Base-by-base conservation (phyloP, 2,888 invertebrate species). In the Atrina japonica region DNA sequence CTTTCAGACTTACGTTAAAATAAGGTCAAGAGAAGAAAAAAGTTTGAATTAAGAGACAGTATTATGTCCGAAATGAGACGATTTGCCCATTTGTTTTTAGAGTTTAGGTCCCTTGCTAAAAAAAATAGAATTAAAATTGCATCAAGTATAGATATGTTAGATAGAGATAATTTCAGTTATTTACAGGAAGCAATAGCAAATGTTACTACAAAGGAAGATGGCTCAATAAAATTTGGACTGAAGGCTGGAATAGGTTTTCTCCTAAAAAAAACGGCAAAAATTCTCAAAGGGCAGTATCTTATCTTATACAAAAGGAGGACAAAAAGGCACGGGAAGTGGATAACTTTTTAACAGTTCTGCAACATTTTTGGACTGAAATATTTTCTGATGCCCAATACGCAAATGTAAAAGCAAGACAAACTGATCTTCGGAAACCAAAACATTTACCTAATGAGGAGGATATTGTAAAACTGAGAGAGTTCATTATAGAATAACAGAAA, bases 41-140 rank as follows among this genome's bases (percentile, higher is more conserved):
- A 35, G 50, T 49, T 25, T 29, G 66, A 49, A 21, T 47, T 47
- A 45, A 55, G 45, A 55, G 29, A 55, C 16, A 27, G 43, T 45
- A 9, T 55, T 6, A 65, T 55, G 55, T 25, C 50, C 9, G 47
- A 65, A 7, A 30, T 65, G 47, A 23, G 65, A 65, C 25, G 35
- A 11, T 7, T 65, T n/a, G 65, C 65, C 3, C 11, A 14, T 18
- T 27, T 64, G 6, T 64, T 40, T 52, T 11, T 52, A 23, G 35
- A 29, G 16, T 45, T 58, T 35, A 66, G 58, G 27, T 35, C 23
- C 11, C 11, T 41, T 11, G 30, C 47, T 6, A 11, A 35, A 18
- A 29, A 66, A 56, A 29, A 65, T 7, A 27, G 29, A 9, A 45
- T n/a, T 18, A 18, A 18, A 40, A 23, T 43, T 3, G 9, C n/a